Conservation (phyloP, 2,797 vertebrate genomes). For the Tokudaia muenninki region DNA sequence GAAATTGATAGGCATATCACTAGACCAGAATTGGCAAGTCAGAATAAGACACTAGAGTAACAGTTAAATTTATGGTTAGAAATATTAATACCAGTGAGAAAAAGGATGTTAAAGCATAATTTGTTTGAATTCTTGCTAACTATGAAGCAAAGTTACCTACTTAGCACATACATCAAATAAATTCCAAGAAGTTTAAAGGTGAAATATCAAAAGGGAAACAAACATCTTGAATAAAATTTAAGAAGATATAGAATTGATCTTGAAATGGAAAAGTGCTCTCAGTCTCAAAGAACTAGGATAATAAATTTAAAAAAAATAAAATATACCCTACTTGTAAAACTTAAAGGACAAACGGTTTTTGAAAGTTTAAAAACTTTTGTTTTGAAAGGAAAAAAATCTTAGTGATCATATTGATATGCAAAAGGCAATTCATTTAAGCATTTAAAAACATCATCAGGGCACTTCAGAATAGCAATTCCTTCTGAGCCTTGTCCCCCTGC, state of each 20-base stretch:
- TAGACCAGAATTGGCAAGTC: neutral
- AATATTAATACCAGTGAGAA: neutral
- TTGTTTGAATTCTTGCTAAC: neutral
- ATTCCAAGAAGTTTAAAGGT: slow-evolving; percentile 3
- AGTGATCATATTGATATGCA: neutral
- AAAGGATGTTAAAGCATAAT: neutral
- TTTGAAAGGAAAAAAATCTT: neutral
- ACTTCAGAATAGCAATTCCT: too few species aligned
- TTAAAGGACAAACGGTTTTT: slow-evolving; percentile 11
- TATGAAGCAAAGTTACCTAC: slow-evolving; percentile 8
- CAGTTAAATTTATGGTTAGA: neutral
- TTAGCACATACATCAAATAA: slow-evolving; percentile 16
- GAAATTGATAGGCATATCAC: neutral
- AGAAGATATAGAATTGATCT: neutral
- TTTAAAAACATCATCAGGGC: neutral
- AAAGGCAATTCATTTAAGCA: neutral
- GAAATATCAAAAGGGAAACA: slow-evolving; percentile 38
- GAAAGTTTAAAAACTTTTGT: neutral
- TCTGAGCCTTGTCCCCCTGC: too few species aligned
- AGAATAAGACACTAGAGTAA: neutral
- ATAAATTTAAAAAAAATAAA: neutral
- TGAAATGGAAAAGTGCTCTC: neutral
- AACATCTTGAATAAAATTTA: slow-evolving; percentile 21
- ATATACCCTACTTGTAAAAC: slow-evolving; percentile 32
- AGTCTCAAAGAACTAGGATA: neutral